phyloP scores from a whole-genome alignment of 2,888 invertebrate species.

The Anarsia innoxiella region DNA sequence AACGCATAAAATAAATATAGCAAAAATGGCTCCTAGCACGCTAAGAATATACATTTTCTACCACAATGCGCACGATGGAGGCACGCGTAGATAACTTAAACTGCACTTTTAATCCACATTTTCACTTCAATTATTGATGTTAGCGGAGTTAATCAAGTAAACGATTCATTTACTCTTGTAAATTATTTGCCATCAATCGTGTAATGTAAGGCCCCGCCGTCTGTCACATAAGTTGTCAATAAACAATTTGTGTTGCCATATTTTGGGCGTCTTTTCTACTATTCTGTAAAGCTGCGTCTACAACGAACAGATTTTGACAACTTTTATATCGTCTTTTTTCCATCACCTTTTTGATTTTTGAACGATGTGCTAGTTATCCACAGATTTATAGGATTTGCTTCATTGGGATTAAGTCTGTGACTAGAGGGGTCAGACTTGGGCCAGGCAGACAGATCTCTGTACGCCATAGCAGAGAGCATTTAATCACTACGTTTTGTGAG shows the following conservation, averaged over 20 bases:
- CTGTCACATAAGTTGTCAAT: constrained; percentile 73
- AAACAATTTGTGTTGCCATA: constrained; percentile 64
- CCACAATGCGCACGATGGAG: constrained; percentile 47
- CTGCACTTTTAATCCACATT: constrained; percentile 60
- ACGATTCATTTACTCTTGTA: constrained; percentile 50
- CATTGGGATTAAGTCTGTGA: too few species aligned
- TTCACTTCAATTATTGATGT: constrained; percentile 48
- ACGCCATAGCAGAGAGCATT: too few species aligned
- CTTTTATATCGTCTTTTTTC: too few species aligned
- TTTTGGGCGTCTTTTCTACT: neutral
- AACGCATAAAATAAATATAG: constrained; percentile 73
- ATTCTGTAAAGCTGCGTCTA: too few species aligned
- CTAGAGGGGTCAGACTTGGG: too few species aligned
- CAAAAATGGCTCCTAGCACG: constrained; percentile 73
- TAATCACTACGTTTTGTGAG: too few species aligned
- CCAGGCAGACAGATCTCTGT: too few species aligned
- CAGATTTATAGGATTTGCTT: too few species aligned
- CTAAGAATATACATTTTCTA: constrained; percentile 66
- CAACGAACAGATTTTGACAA: too few species aligned
- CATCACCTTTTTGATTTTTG: too few species aligned
- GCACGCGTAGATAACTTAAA: constrained; percentile 52
- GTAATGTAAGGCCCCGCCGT: constrained; percentile 58
- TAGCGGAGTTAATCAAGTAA: constrained; percentile 49
- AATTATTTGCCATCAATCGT: constrained; percentile 63
- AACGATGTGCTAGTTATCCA: too few species aligned